Evolutionary conservation across 2,888 invertebrate genomes (phyloP), one percentile per base, ranked within the genome.

Genomic region (Andrena camellia): DNA sequence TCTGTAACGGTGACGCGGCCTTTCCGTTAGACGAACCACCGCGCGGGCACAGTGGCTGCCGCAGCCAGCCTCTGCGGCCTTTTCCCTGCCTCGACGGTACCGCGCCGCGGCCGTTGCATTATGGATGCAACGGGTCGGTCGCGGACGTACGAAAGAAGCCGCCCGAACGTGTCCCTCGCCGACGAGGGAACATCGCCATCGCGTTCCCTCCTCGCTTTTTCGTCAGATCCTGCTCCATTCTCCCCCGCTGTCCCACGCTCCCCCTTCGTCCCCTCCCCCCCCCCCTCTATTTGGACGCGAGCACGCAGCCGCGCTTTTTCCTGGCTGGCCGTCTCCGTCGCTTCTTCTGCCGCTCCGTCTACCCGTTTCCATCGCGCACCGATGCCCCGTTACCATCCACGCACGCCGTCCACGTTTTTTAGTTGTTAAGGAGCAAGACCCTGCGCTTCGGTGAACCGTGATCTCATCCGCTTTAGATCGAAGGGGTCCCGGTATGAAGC

Each of bases 11-110:
- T 86, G 85, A 88, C 81, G 88, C 78, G 72, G 71, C 79, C 85
- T 85, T 86, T 88, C 88, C 90, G 90, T 89, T 89, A 89, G 79
- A 71, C 90, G 77, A 83, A 77, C 74, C 78, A 81, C 75, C 74
- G 54, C 42, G 67, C n/a, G 68, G 68, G 72, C 48, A 54, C 29
- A 26, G 67, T 69, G 67, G 75, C 57, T 54, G 62, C 68, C 71
- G 71, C 78, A 69, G 62, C 26, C 78, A 69, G 62, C 26, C 42
- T 42, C 42, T 17, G 42, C 84, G 54, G 70, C 77, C 84, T 86
- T 79, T 89, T 81, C 79, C 86, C 86, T 88, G 85, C 85, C 88
- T 80, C 87, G 86, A 64, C 80, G 62, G 63, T 62, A 17, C 29
- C 73, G 35, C 33, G 83, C 84, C 74, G 86, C n/a, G 84, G 79